Evolutionary conservation across 2,888 invertebrate species (phyloP), one percentile per base, ranked within the genome.

Genomic region (Drosophila formosana): DNA sequence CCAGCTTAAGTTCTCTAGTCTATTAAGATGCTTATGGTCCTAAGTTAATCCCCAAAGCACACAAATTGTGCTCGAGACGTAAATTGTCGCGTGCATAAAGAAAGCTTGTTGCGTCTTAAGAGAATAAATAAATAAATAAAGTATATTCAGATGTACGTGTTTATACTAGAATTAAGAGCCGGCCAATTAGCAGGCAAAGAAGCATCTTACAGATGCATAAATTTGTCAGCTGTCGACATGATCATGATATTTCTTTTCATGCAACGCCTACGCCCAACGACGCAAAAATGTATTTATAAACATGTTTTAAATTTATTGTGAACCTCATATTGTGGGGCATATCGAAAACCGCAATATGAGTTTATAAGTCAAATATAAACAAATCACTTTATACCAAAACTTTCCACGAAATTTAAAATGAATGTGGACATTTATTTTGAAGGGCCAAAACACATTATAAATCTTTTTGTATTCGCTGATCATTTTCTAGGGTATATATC

Each of bases 171-270:
- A 63, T 68, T 75, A 73, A 51, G 66, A 66, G 52, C 61, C 37
- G 64, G 53, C 72, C 72, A 84, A 87, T 83, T 87, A 85, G 79
- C 75, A 51, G 55, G 47, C 56, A 50, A 26, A 49, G 55, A 30
- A 43, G 47, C 61, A 52, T 50, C 63, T 65, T 39, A 23, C 55
- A 67, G 66, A 72, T 72, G 71, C 88, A 86, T 89, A 89, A 86
- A 86, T 86, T 88, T 76, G 75, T 79, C 77, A 79, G 39, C 70
- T 84, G 89, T 80, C 85, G 63, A 39, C 77, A 66, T 64, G 75
- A 67, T 84, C 60, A 68, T 52, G 73, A 37, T 25, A 62, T 72
- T 72, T 66, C 28, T 66, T 65, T 51, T 47, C 51, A 45, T 25
- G 50, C 13, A 56, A 60, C 84, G 66, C 63, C 69, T 62, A 72